A percentile compares a stretch with the other conserved stretches of the same genome.
phyloP scores from a whole-genome alignment of 2,113 vertebrate species.

The Gobio gobio region DNA sequence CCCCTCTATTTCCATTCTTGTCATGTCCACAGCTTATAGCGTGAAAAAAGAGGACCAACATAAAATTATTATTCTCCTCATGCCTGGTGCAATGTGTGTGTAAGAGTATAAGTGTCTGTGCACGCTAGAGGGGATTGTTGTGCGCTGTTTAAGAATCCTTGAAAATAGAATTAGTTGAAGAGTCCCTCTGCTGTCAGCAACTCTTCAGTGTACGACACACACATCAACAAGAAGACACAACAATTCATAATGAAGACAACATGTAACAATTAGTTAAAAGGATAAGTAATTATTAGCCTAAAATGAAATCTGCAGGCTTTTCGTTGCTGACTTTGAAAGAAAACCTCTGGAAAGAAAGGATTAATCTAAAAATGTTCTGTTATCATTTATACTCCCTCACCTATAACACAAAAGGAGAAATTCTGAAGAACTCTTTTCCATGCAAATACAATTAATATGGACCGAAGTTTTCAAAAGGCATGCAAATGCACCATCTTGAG shows the following conservation, averaged over 20 bases:
- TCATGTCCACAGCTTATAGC: slow-evolving; percentile 50
- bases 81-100: neutral
- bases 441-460: neutral
- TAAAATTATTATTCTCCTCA: slow-evolving; percentile 48
- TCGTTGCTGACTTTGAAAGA: neutral
- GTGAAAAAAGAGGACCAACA: slow-evolving; percentile 22
- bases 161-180: slow-evolving; percentile 26
- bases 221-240: neutral
- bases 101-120: neutral
- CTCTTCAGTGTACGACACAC: slow-evolving; percentile 6
- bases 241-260: neutral
- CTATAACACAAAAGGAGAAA: neutral
- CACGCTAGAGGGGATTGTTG: neutral
- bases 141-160: slow-evolving; percentile 24
- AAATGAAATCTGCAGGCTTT: neutral
- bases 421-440: neutral
- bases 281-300: neutral
- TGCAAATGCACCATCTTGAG: neutral
- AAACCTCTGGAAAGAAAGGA: neutral
- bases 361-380: neutral
- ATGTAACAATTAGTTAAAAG: neutral
- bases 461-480: neutral
- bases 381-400: neutral
- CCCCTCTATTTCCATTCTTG: slow-evolving; percentile 39
- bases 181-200: slow-evolving; percentile 43